Percentiles rank a stretch among this genome's conserved stretches.
Conservation (phyloP, 2,888 invertebrate genomes). For the Drosophila quasianomalipes region DNA sequence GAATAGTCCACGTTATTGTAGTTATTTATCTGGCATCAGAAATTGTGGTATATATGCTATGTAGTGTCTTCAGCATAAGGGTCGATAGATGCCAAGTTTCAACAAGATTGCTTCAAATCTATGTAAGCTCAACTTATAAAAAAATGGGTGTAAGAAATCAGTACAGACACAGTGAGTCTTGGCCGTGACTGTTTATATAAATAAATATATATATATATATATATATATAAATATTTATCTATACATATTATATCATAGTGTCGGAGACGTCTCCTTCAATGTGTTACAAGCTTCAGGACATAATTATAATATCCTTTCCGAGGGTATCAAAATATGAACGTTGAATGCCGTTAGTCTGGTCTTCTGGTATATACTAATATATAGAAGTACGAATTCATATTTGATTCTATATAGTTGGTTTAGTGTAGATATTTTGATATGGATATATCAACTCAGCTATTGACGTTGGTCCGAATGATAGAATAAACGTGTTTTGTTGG, state of each 20-base stretch:
- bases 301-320: background rate
- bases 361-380: background rate
- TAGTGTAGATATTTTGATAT: background rate
- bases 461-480: background rate
- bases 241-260: background rate
- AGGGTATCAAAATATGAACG: background rate
- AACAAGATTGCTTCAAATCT: background rate
- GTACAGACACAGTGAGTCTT: background rate
- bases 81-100: background rate
- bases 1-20: background rate
- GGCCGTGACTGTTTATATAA: background rate
- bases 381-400: background rate
- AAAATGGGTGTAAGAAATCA: background rate
- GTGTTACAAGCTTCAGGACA: no score
- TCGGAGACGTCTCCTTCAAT: background rate
- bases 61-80: background rate
- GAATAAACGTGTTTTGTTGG: background rate
- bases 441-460: background rate
- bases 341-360: conserved; percentile 15
- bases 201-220: background rate
- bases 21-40: background rate
- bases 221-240: background rate
- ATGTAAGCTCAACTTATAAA: fast-evolving
- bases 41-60: background rate
- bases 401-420: background rate